These are phyloP conservation scores for Calliphora vicina DNA, from an alignment of 1,140 invertebrate genomes.

Conservation along the genomic window DNA sequence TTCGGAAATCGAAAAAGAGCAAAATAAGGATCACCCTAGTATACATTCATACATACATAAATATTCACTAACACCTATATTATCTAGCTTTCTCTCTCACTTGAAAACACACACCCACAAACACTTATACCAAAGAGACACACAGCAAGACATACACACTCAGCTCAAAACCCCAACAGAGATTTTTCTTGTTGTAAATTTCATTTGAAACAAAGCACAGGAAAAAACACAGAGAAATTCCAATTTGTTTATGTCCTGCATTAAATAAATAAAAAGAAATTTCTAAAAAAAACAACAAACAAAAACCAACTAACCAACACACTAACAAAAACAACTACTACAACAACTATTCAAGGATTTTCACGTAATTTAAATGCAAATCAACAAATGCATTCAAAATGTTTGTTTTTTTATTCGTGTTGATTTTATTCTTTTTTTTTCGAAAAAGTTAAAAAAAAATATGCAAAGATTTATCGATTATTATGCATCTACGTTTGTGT, in stretches of 20 bases:
- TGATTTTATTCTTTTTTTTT: not conserved
- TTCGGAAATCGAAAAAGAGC: too few species aligned
- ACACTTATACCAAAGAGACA: not conserved
- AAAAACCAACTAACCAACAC: not conserved
- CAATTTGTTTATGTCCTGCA: constrained; percentile 9
- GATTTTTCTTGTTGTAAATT: not conserved
- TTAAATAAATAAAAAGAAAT: not conserved
- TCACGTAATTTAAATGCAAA: constrained; percentile 10
- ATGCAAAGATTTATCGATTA: constrained; percentile 13
- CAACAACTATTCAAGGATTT: not conserved
- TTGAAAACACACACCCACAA: not conserved
- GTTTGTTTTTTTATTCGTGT: not conserved
- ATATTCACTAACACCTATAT: not conserved
- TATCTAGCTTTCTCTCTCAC: not conserved
- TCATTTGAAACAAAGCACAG: not conserved
- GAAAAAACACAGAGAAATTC: not conserved
- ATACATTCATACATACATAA: too few species aligned
- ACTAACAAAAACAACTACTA: not conserved
- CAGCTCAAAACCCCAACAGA: not conserved
- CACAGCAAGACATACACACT: not conserved
- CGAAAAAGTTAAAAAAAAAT: not conserved
- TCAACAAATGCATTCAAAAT: not conserved
- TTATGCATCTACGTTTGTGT: not conserved
- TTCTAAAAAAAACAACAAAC: not conserved
- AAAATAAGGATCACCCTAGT: too few species aligned